A percentile compares a stretch with the other conserved stretches of the same genome.
phyloP scores from a whole-genome alignment of 1,140 invertebrate genomes.

The Babylonia areolata region DNA sequence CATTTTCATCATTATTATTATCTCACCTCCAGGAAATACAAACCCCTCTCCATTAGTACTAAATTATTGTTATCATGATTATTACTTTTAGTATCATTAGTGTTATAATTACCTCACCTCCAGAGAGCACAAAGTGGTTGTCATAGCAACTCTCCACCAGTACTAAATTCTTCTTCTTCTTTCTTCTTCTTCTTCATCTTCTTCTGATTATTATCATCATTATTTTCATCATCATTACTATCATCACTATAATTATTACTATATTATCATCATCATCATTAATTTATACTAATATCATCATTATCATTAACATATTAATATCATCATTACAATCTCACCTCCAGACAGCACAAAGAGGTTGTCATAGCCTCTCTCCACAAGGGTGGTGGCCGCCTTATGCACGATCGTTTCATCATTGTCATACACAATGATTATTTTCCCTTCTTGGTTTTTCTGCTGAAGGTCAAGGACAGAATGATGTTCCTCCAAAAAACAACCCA shows the following conservation, averaged over 20 bases:
- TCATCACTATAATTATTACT: too few relatives aligned
- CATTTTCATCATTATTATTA: too few relatives aligned
- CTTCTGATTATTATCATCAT: too few relatives aligned
- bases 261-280: too few relatives aligned
- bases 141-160: not conserved
- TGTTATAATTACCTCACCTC: too few relatives aligned
- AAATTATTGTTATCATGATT: too few relatives aligned
- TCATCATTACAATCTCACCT: constrained; percentile 64
- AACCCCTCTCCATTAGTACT: too few relatives aligned
- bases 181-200: not conserved
- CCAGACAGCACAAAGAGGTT: constrained; percentile 79
- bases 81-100: too few relatives aligned
- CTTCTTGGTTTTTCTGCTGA: constrained; percentile 75
- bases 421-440: constrained; percentile 76
- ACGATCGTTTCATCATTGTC: constrained; percentile 79
- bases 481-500: not conserved
- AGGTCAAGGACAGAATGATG: constrained; percentile 1
- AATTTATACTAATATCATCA: not conserved
- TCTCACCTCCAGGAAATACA: too few relatives aligned
- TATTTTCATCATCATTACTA: too few relatives aligned
- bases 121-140: too few relatives aligned
- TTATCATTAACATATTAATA: not conserved
- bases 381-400: constrained; percentile 74
- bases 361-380: constrained; percentile 78
- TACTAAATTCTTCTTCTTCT: not conserved